These are phyloP conservation scores for Drosophila lacteicornis DNA, from an alignment of 1,140 invertebrate species.

Conservation along the genomic window DNA sequence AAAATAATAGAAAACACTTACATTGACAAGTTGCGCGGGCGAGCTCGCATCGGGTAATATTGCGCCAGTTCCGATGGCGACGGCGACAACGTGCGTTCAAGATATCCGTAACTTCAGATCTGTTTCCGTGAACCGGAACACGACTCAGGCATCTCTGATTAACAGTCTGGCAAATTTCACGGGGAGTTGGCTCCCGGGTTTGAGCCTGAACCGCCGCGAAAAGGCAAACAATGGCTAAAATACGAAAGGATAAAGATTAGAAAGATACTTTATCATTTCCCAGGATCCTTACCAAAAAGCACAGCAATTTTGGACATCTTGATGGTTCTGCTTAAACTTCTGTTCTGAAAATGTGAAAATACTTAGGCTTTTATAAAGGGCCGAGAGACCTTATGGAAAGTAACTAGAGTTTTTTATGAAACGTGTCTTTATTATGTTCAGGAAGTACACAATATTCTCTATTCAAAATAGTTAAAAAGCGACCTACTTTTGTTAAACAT, in stretches of 20 bases:
- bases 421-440: not conserved
- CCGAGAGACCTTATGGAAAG: not conserved
- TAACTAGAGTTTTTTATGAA: not conserved
- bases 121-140: conserved; percentile 4
- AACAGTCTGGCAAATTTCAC: conserved; percentile 22
- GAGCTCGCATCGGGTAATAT: conserved; percentile 52
- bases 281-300: conserved; percentile 48
- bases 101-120: conserved; percentile 31
- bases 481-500: not conserved
- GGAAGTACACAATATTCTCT: conserved; percentile 5
- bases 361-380: conserved; percentile 39
- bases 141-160: conserved; percentile 6
- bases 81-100: conserved; percentile 41
- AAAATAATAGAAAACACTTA: conserved; percentile 9
- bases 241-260: too few relatives aligned
- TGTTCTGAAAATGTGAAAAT: conserved; percentile 1
- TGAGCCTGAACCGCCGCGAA: conserved; percentile 34
- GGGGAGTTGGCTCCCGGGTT: conserved; percentile 1
- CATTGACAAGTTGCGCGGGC: conserved; percentile 41
- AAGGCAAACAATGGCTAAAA: conserved; percentile 42
- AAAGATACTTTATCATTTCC: not conserved
- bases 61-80: conserved; percentile 17
- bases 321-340: not conserved
- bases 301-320: conserved; percentile 54
- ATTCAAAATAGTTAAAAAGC: not conserved